Percentiles rank a stretch among this genome's conserved stretches.
These are phyloP conservation scores for Pantala flavescens DNA, from an alignment of 1,140 invertebrate genomes.

Conservation along the genomic window DNA sequence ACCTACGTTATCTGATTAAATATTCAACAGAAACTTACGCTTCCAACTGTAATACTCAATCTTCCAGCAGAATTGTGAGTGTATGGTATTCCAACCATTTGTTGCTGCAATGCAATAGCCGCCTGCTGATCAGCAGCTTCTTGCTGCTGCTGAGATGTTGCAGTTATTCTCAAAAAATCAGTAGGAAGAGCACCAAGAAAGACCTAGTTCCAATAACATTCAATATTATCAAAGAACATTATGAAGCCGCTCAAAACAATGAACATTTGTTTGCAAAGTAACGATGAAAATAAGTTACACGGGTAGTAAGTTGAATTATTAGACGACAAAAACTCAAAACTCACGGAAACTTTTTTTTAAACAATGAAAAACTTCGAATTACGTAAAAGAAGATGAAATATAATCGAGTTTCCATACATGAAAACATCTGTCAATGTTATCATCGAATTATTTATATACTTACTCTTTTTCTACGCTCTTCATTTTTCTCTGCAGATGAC, in stretches of 20 bases:
- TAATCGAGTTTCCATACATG: background rate
- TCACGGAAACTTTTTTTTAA: too few species aligned
- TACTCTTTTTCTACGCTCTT: background rate
- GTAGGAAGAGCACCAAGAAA: constrained; percentile 68
- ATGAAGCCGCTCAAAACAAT: too few species aligned
- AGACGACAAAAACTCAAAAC: too few species aligned
- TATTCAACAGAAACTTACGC: constrained; percentile 41
- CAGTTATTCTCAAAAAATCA: constrained; percentile 64
- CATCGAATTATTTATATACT: background rate
- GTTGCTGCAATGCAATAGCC: constrained; percentile 69
- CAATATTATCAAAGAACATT: too few species aligned
- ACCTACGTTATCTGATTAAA: constrained; percentile 14
- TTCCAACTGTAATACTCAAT: constrained; percentile 69
- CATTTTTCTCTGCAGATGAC: background rate
- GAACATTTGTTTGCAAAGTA: too few species aligned
- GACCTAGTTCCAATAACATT: constrained; percentile 39
- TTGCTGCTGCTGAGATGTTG: constrained; percentile 49
- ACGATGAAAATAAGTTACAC: too few species aligned
- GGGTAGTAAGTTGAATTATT: too few species aligned
- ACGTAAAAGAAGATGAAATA: too few species aligned
- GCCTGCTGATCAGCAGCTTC: constrained; percentile 67
- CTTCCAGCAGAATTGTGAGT: constrained; percentile 56
- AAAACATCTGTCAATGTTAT: background rate
- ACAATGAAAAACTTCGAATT: too few species aligned
- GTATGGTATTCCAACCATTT: constrained; percentile 43